phyloP scores from a whole-genome alignment of 2,888 invertebrate species.

The Artemia sp. region DNA sequence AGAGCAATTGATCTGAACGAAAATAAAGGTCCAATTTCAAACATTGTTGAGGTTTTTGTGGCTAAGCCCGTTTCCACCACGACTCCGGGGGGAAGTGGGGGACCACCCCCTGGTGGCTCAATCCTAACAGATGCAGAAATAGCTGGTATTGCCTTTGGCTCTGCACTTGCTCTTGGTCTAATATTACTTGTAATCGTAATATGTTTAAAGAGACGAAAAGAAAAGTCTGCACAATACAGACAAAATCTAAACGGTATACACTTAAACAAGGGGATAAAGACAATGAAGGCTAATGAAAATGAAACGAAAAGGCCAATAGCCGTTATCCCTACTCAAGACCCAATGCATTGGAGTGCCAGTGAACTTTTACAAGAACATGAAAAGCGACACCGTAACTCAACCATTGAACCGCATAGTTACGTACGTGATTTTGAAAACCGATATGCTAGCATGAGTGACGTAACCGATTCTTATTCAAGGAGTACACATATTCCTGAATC shows the following conservation, averaged over 20 bases:
- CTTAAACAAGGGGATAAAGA: neutral
- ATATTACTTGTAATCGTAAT: constrained; percentile 7
- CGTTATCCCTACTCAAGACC: constrained; percentile 33
- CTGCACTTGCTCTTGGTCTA: constrained; percentile 3
- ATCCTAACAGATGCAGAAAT: constrained; percentile 1
- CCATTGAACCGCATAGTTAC: neutral
- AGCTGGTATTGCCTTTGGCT: constrained; percentile 5
- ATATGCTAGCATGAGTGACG: neutral
- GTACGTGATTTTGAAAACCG: neutral
- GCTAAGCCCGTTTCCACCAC: constrained; percentile 37
- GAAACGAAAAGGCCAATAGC: neutral
- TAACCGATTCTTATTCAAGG: constrained; percentile 3
- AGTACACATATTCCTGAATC: neutral
- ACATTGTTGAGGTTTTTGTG: constrained; percentile 39
- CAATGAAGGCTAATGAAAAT: neutral
- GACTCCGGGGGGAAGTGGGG: constrained; percentile 35
- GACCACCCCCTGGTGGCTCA: constrained; percentile 24
- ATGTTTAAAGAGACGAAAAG: neutral
- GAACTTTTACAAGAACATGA: constrained; percentile 43
- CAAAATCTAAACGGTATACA: neutral
- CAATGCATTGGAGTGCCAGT: constrained; percentile 43
- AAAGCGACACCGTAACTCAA: constrained; percentile 32
- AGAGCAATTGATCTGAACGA: constrained; percentile 36
- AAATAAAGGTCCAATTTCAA: constrained; percentile 35
- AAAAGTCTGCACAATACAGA: neutral